Conservation (phyloP, 2,888 invertebrate genomes). For the Clusia tigrina region DNA sequence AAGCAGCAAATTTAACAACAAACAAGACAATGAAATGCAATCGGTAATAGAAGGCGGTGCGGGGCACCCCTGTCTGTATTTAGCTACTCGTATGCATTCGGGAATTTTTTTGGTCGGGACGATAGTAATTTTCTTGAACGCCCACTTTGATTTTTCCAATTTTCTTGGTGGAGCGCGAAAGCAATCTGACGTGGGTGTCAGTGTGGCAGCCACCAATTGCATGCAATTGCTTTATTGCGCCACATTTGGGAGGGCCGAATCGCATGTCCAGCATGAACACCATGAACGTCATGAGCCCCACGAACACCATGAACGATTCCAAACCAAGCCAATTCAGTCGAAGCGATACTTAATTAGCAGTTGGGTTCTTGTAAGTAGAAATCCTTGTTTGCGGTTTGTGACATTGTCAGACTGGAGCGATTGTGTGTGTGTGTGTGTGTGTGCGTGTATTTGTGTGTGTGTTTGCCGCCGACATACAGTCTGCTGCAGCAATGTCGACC, state of each 20-base stretch:
- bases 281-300: too few species aligned
- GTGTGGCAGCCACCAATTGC: constrained; percentile 7
- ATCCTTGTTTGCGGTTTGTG: constrained; percentile 40
- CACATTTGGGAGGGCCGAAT: too few species aligned
- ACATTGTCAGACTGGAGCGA: constrained; percentile 33
- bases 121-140: constrained; percentile 23
- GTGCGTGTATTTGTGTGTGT: too few species aligned
- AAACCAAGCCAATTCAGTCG: too few species aligned
- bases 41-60: constrained; percentile 2
- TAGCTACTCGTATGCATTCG: neutral
- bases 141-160: constrained; percentile 34
- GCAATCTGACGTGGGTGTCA: neutral
- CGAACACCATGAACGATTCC: too few species aligned
- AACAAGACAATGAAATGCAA: constrained; percentile 15
- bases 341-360: too few species aligned
- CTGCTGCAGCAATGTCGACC: constrained; percentile 34
- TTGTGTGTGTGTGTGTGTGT: neutral
- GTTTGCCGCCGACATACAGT: constrained; percentile 57
- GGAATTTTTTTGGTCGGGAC: neutral
- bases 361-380: too few species aligned
- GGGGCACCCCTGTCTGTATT: constrained; percentile 13
- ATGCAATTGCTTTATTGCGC: constrained; percentile 23
- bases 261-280: too few species aligned
- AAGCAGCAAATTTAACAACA: constrained; percentile 38
- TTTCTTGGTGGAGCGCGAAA: constrained; percentile 12